phyloP scores from a whole-genome alignment of 2,888 invertebrate species.

The Abscondita cerata region DNA sequence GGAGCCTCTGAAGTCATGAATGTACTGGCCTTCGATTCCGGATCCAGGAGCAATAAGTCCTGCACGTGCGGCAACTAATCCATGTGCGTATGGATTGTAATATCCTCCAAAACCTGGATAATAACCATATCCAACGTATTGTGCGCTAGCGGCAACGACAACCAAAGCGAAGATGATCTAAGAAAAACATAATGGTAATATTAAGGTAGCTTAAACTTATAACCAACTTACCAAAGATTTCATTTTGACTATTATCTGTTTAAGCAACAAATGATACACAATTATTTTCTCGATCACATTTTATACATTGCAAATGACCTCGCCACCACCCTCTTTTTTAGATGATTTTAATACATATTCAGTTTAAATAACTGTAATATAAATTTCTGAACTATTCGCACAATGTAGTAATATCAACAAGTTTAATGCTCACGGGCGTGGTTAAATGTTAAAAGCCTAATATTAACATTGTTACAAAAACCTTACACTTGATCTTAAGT shows the following conservation, averaged over 20 bases:
- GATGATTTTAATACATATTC: neutral
- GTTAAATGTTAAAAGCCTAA: neutral
- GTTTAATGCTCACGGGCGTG: neutral
- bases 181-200: too few relatives aligned
- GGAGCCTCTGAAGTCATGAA: conserved; percentile 16
- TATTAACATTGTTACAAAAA: neutral
- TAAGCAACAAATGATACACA: neutral
- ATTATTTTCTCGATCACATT: neutral
- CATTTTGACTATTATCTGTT: conserved; percentile 8
- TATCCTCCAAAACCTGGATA: conserved; percentile 13
- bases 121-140: neutral
- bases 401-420: neutral
- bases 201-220: too few relatives aligned
- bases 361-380: neutral
- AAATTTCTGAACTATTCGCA: neutral
- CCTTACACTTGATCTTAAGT: too few relatives aligned
- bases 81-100: conserved; percentile 3
- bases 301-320: conserved; percentile 12
- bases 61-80: conserved; percentile 3
- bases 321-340: neutral
- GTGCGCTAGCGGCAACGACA: neutral
- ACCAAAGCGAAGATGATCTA: conserved; percentile 13
- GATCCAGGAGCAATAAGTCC: conserved; percentile 11
- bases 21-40: conserved; percentile 26
- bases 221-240: conserved; percentile 18